Evolutionary conservation across 2,113 vertebrate species (phyloP).

Genomic region (Dasypus novemcinctus): DNA sequence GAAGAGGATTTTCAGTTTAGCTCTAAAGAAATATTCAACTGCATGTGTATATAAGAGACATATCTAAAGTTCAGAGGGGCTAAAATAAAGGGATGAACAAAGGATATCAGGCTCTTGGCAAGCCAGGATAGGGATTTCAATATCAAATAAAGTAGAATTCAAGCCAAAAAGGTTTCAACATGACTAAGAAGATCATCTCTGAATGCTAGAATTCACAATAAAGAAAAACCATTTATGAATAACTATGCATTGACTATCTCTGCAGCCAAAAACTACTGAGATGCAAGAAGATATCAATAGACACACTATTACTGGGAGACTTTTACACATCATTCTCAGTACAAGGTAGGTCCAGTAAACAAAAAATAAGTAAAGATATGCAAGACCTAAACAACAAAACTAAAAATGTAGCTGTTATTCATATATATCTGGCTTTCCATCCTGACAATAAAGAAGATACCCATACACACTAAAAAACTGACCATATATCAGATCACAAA

Average conservation of each 20-base stretch:
- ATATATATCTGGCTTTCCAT: background rate
- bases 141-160: background rate
- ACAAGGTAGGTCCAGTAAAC: background rate
- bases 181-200: background rate
- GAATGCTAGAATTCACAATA: background rate
- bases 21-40: background rate
- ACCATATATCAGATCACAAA: background rate
- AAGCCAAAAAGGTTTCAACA: background rate
- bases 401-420: too few relatives aligned
- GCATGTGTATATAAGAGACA: background rate
- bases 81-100: background rate
- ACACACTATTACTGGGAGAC: background rate
- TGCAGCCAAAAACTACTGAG: background rate
- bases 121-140: background rate
- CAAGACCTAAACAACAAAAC: background rate
- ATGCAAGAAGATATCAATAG: background rate
- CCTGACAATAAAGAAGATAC: background rate
- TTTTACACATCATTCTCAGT: background rate
- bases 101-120: background rate
- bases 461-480: too few relatives aligned
- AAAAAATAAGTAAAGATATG: background rate
- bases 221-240: background rate
- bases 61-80: background rate
- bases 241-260: background rate
- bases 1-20: background rate